Evolutionary conservation across 2,113 vertebrate species (phyloP), one percentile per base, ranked within the genome.

Genomic region (Tragelaphus imberbis): DNA sequence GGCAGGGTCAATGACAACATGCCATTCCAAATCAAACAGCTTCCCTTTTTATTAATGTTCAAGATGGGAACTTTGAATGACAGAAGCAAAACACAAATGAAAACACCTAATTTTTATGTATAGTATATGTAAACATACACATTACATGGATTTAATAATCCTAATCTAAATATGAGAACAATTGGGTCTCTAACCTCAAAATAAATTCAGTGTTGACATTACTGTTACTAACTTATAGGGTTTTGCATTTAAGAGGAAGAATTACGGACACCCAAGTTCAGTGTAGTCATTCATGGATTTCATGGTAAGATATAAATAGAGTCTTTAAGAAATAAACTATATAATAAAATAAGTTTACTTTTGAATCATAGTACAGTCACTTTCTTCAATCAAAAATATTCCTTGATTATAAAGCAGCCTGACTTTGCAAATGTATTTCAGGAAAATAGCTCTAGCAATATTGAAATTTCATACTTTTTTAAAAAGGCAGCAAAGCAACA

Each of bases 381-480:
- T 97, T 95, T 98, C 96, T 90, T 98, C 84, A 77, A 88, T 98
- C 98, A 97, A 98, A 99, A 98, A 90, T 97, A 98, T 65, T 93
- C 93, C 10, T 97, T 97, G 95, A 92, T 97, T 98, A 98, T 91
- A 98, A 95, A 97, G 98, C 92, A 96, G 97, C 91, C 96, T 97
- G 97, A 95, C 68, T 97, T 98, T 95, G 96, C 97, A 98, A 98
- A 98, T 95, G 95, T 75, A 97, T 91, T 84, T 97, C 97, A 98
- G 96, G 96, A 99, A 98, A 98, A 98, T 97, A 99, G 97, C 94
- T 98, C 96, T 98, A 97, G 94, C 85, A 97, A 82, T 97, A 98
- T 98, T 97, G 95, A 97, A 98, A 98, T 96, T 98, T 80, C 58
- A 86, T 19, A 92, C 56, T 90, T 86, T 98, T 95, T 44, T 97